These are phyloP conservation scores for Ivindomyrus marchei DNA, from an alignment of 2,113 vertebrate genomes.

Conservation along the genomic window DNA sequence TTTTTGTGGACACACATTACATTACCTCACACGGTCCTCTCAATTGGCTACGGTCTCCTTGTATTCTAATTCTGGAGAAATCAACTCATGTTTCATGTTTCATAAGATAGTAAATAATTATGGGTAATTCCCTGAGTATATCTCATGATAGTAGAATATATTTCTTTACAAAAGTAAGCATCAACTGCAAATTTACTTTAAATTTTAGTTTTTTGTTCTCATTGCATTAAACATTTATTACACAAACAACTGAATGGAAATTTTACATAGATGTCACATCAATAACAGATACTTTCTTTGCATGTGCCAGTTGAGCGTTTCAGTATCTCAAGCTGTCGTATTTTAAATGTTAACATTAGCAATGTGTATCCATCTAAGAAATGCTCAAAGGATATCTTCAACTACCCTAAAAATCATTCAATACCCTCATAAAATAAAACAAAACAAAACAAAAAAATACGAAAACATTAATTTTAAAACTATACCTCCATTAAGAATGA, in stretches of 20 bases:
- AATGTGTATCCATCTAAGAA: neutral
- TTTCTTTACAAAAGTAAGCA: neutral
- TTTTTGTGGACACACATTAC: constrained; percentile 9
- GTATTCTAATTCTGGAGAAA: too few relatives aligned
- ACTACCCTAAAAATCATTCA: neutral
- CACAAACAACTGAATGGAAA: neutral
- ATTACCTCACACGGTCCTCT: neutral
- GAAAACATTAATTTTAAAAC: neutral
- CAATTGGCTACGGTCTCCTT: neutral
- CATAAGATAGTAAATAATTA: neutral
- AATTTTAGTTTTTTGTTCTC: neutral
- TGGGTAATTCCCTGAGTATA: neutral
- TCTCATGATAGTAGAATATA: neutral
- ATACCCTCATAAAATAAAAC: neutral
- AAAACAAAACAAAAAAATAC: neutral
- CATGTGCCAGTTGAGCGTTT: neutral
- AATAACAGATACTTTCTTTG: neutral
- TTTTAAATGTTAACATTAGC: neutral
- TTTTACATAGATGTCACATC: neutral
- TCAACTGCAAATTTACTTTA: neutral
- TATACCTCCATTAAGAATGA: neutral
- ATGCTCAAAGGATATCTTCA: neutral
- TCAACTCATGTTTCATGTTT: neutral
- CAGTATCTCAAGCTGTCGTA: neutral
- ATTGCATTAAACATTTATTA: neutral